A percentile compares a stretch with the other conserved stretches of the same genome.
Conservation (phyloP, 2,797 vertebrate species). For the Schizopygopsis malacanthus region DNA sequence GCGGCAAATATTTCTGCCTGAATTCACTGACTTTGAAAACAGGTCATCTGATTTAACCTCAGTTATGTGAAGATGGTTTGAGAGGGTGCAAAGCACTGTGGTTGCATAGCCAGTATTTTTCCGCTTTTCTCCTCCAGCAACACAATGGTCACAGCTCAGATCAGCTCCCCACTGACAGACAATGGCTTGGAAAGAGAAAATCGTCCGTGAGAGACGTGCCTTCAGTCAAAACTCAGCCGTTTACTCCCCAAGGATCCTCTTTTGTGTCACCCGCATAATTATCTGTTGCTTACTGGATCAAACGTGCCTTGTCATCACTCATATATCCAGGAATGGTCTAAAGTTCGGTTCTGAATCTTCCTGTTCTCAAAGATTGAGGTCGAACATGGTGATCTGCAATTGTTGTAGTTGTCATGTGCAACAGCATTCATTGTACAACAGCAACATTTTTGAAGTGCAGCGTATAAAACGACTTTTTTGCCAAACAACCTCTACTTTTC, state of each 20-base stretch:
- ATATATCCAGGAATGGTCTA: conserved; percentile 1
- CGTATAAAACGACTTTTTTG: background rate
- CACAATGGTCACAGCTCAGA: conserved; percentile 40
- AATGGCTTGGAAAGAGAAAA: conserved; percentile 43
- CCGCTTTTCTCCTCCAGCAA: conserved; percentile 14
- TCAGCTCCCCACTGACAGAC: conserved; percentile 45
- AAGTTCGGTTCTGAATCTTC: background rate
- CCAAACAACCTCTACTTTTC: conserved; percentile 12
- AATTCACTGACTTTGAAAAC: conserved; percentile 41
- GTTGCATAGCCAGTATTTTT: conserved; percentile 46
- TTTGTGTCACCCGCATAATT: conserved; percentile 33
- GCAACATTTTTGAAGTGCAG: background rate
- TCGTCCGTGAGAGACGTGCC: conserved; percentile 29
- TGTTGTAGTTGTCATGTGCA: background rate
- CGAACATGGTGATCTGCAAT: background rate
- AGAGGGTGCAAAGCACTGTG: conserved; percentile 24
- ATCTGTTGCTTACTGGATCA: conserved; percentile 22
- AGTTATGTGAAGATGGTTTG: conserved; percentile 37
- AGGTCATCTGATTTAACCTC: conserved; percentile 28
- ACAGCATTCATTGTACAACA: background rate
- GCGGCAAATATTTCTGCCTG: conserved; percentile 16
- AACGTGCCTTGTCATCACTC: background rate
- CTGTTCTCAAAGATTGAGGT: conserved; percentile 8
- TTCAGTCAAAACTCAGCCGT: conserved; percentile 52
- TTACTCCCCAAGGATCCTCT: conserved; percentile 43